Percentiles rank a stretch among this genome's conserved stretches.
Evolutionary conservation across 2,888 invertebrate genomes (phyloP).

Genomic region (Octonoba sinensis): DNA sequence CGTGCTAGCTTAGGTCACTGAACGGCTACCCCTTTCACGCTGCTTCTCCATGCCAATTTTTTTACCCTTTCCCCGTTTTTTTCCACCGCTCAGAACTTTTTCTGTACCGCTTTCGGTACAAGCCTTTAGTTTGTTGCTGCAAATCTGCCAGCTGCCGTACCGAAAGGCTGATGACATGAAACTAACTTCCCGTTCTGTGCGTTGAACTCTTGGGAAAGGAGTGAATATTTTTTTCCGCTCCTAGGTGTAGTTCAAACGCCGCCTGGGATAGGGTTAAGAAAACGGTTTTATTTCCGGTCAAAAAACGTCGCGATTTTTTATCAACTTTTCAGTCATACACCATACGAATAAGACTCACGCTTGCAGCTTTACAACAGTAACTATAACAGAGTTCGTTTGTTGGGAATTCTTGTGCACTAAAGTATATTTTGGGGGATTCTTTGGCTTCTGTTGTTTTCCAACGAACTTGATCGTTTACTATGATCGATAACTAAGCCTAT

Average conservation of each 20-base stretch:
- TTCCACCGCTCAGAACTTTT: conserved; percentile 33
- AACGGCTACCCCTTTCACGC: conserved; percentile 57
- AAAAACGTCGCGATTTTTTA: background rate
- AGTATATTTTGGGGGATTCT: too few relatives aligned
- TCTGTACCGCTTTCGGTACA: conserved; percentile 35
- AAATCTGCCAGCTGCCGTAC: conserved; percentile 23
- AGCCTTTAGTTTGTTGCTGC: conserved; percentile 34
- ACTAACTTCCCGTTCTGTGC: conserved; percentile 55
- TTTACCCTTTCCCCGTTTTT: conserved; percentile 46
- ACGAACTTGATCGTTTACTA: too few relatives aligned
- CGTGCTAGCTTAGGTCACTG: conserved; percentile 38
- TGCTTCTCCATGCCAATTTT: conserved; percentile 47
- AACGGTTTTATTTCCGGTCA: conserved; percentile 53
- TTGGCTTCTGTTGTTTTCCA: too few relatives aligned
- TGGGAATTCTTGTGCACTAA: too few relatives aligned
- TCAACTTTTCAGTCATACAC: too few relatives aligned
- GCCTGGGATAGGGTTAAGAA: conserved; percentile 57
- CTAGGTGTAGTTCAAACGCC: conserved; percentile 32
- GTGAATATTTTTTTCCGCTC: conserved; percentile 41
- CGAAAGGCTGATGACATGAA: conserved; percentile 55
- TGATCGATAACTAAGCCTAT: too few relatives aligned
- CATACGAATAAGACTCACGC: too few relatives aligned
- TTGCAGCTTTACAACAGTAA: too few relatives aligned
- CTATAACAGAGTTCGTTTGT: too few relatives aligned
- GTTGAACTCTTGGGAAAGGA: conserved; percentile 64